A percentile compares a stretch with the other conserved stretches of the same genome.
These are phyloP conservation scores for Macrobrachium rosenbergii DNA, from an alignment of 1,140 invertebrate genomes.

Conservation along the genomic window DNA sequence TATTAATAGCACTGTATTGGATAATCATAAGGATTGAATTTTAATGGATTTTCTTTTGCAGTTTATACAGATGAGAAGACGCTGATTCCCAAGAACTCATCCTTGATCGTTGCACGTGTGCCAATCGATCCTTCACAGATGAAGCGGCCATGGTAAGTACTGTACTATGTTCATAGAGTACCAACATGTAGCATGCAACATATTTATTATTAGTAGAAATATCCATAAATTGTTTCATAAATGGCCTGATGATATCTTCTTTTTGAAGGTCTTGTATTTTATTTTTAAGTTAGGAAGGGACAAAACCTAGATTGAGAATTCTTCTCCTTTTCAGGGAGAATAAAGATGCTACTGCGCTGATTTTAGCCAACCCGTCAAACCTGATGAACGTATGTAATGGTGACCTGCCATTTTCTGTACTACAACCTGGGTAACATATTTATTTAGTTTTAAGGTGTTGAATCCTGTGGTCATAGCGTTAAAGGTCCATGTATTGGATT, in stretches of 20 bases:
- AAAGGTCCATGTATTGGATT: conserved; percentile 23
- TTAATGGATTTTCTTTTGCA: conserved; percentile 72
- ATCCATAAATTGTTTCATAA: no score
- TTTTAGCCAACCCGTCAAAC: conserved; percentile 63
- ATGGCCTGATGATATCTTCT: no score
- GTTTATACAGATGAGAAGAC: conserved; percentile 91
- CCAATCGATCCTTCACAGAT: conserved; percentile 77
- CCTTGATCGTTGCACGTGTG: conserved; percentile 93
- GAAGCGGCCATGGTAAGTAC: conserved; percentile 75
- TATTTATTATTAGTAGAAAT: no score
- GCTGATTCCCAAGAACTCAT: conserved; percentile 96
- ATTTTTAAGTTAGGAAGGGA: background rate
- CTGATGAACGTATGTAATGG: conserved; percentile 65
- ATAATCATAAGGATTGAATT: background rate
- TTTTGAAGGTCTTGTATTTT: no score
- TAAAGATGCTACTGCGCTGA: conserved; percentile 61
- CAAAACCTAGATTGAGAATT: background rate
- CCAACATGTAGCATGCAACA: no score
- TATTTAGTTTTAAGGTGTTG: background rate
- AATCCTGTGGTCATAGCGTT: conserved; percentile 21
- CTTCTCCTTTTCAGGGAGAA: conserved; percentile 53
- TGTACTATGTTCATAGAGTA: background rate
- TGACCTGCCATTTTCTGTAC: conserved; percentile 54
- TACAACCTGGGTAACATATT: conserved; percentile 52
- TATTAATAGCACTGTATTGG: background rate